Base-by-base conservation (phyloP, 2,113 vertebrate species). In the Bombycilla garrulus region DNA sequence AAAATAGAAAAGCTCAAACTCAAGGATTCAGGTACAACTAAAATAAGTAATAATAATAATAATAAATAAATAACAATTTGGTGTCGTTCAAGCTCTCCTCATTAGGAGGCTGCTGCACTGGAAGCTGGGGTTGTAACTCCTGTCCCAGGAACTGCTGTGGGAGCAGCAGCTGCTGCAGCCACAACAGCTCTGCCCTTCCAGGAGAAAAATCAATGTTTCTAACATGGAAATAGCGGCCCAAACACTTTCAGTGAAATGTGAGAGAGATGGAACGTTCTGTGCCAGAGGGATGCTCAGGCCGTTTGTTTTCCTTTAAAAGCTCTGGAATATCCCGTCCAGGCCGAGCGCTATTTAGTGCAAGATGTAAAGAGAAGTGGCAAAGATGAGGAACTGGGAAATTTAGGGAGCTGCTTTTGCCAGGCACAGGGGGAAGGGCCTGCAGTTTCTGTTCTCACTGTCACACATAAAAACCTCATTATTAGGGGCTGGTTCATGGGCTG, bases 381-480 rank as follows among this genome's bases (percentile, higher is more conserved):
- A 45, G 42, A 15, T 40, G 62, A 33, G 58, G 33, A 57, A 23
- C 2, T 0, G 8, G 44, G 53, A 80, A 16, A 51, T 57, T 8
- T 0, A 6, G 64, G 81, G 80, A n/a, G 17, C 16, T 31, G 53
- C 1, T n/a, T 15, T 12, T 33, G n/a, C 42, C 51, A 18, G 69
- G 16, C 10, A 19, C 35, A 8, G n/a, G 16, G 28, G 42, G 67
- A 40, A 42, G 53, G 2, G 12, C 29, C 61, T 74, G 6, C 10
- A 36, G n/a, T 1, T 53, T 26, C 5, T 10, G 6, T 58, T 28
- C 33, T n/a, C 65, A 18, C 31, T 56, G 64, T 15, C 6, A 4
- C 2, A 2, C 2, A 21, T 1, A 23, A 24, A 3, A 7, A 2
- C 5, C 10, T 35, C 48, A 4, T 47, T 20, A 2, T 45, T 16